These are phyloP conservation scores for Sporophila hypoxantha DNA, from an alignment of 2,113 vertebrate species.

Conservation along the genomic window DNA sequence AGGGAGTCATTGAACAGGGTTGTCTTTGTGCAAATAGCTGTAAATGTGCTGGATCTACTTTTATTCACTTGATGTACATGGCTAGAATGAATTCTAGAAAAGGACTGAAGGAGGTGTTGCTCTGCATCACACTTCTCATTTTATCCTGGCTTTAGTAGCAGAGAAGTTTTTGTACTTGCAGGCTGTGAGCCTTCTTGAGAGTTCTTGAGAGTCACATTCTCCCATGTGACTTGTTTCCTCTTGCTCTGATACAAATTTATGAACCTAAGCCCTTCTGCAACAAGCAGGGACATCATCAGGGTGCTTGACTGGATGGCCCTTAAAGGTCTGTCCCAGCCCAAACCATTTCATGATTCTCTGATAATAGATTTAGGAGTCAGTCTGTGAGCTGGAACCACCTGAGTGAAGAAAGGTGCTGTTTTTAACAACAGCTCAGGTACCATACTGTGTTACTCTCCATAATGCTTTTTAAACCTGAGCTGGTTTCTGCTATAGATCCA, in stretches of 20 bases:
- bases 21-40: background rate
- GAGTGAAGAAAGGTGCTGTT: background rate
- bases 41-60: background rate
- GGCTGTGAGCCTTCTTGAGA: background rate
- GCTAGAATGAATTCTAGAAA: background rate
- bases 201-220: background rate
- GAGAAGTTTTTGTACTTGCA: background rate
- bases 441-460: background rate
- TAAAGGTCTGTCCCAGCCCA: background rate
- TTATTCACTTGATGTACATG: background rate
- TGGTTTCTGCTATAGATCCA: background rate
- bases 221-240: background rate
- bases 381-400: background rate
- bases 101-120: background rate
- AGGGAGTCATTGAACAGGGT: background rate
- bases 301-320: background rate
- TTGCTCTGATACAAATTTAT: background rate
- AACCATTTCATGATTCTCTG: background rate
- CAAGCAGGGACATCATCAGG: too few relatives aligned
- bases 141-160: background rate
- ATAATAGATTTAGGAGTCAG: background rate
- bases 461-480: background rate
- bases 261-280: too few relatives aligned
- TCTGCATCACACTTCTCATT: background rate
- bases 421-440: background rate